Evolutionary conservation across 1,140 invertebrate genomes (phyloP).

Genomic region (Meloidogyne chitwoodi): DNA sequence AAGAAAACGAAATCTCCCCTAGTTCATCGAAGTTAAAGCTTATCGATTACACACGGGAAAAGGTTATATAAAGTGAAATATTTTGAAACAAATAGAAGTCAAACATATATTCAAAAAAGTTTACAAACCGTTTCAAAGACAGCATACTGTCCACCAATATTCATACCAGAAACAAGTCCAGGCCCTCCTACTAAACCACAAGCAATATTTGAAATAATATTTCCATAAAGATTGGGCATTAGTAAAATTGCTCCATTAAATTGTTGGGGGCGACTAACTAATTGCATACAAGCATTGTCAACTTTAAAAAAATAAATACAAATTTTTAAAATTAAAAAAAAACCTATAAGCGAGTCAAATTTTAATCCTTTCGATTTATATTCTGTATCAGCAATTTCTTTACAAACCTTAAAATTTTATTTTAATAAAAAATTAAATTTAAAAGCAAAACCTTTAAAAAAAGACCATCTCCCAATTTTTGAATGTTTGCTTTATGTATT

Average conservation of each 20-base stretch:
- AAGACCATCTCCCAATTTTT: slow-evolving; percentile 58
- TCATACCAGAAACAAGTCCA: slow-evolving; percentile 86
- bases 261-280: slow-evolving; percentile 40
- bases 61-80: too few relatives aligned
- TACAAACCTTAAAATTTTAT: too few relatives aligned
- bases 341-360: slow-evolving; percentile 48
- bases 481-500: slow-evolving; percentile 96
- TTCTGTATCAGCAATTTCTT: slow-evolving; percentile 26
- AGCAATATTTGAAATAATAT: slow-evolving; percentile 81
- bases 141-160: slow-evolving; percentile 73
- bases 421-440: too few relatives aligned
- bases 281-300: slow-evolving; percentile 43
- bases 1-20: too few relatives aligned
- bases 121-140: slow-evolving; percentile 66
- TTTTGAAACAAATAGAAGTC: too few relatives aligned
- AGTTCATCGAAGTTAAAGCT: too few relatives aligned
- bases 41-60: too few relatives aligned
- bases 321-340: slow-evolving; percentile 21
- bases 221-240: slow-evolving; percentile 46
- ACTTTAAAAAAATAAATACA: slow-evolving; percentile 1
- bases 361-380: slow-evolving; percentile 17
- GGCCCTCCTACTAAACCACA: slow-evolving; percentile 94
- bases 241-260: slow-evolving; percentile 44
- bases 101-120: too few relatives aligned
- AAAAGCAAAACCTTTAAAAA: too few relatives aligned